Percentiles rank a stretch among this genome's conserved stretches.
Conservation (phyloP, 2,113 vertebrate genomes). For the Carollia perspicillata region DNA sequence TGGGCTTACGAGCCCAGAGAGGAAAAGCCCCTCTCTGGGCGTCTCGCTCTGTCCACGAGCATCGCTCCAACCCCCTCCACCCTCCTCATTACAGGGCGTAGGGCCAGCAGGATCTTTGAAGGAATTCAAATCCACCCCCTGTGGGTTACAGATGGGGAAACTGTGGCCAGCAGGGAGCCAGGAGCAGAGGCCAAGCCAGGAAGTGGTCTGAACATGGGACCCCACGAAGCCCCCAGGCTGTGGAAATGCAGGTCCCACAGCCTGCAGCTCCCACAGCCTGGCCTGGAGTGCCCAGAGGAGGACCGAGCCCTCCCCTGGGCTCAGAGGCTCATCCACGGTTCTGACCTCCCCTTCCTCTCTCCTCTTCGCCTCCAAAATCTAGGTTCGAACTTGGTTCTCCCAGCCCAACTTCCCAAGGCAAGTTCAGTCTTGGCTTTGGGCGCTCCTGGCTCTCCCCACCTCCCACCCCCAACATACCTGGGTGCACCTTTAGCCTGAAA, state of each 20-base stretch:
- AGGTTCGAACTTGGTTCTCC: neutral
- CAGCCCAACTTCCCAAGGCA: neutral
- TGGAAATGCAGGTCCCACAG: neutral
- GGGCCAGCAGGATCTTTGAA: neutral
- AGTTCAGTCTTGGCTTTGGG: neutral
- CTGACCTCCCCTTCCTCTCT: neutral
- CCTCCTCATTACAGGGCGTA: neutral
- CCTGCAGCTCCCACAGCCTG: neutral
- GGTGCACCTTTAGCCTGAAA: neutral
- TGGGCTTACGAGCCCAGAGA: neutral
- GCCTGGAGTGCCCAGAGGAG: fast-evolving
- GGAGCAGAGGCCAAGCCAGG: neutral
- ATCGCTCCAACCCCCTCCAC: fast-evolving
- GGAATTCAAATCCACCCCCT: neutral
- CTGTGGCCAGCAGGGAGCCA: neutral
- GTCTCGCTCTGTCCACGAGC: neutral
- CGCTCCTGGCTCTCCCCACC: neutral
- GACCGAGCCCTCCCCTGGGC: neutral
- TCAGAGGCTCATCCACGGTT: fast-evolving
- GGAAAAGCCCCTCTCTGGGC: too few relatives aligned
- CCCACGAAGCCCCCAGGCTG: neutral
- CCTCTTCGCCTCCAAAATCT: neutral
- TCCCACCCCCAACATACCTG: neutral
- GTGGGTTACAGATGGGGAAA: neutral
- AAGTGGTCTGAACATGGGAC: neutral